Conservation (phyloP, 2,797 vertebrate species). For the Scolopax rusticola region DNA sequence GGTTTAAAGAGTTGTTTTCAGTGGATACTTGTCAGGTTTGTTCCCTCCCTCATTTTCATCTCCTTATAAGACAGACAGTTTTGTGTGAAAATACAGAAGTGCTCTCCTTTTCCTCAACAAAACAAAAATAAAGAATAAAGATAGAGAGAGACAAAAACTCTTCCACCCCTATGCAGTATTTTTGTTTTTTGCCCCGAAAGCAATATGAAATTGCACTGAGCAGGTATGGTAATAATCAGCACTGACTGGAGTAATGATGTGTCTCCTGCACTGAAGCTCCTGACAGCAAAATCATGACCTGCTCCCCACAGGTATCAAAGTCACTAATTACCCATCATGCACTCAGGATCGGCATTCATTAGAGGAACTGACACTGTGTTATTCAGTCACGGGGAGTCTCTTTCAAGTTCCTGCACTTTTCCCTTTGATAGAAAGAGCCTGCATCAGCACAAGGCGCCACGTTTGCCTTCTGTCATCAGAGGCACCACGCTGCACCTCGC, state of each 20-base stretch:
- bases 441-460: not conserved
- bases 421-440: conserved; percentile 17
- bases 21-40: conserved; percentile 28
- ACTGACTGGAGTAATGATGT: conserved; percentile 56
- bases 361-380: conserved; percentile 31
- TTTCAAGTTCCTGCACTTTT: conserved; percentile 49
- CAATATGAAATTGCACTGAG: not conserved
- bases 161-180: not conserved
- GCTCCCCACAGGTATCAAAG: conserved; percentile 74
- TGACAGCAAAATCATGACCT: conserved; percentile 75
- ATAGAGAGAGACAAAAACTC: not conserved
- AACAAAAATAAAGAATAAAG: not conserved
- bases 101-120: not conserved
- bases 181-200: not conserved
- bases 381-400: not conserved
- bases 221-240: conserved; percentile 56
- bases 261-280: conserved; percentile 45
- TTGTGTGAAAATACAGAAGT: not conserved
- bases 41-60: conserved; percentile 30
- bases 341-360: conserved; percentile 48
- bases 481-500: not conserved
- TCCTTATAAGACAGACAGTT: not conserved
- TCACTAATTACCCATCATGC: conserved; percentile 66
- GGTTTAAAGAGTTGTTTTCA: conserved; percentile 43
- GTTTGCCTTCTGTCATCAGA: not conserved